Conservation (phyloP, 2,888 invertebrate genomes). For the Byasa hedistus region DNA sequence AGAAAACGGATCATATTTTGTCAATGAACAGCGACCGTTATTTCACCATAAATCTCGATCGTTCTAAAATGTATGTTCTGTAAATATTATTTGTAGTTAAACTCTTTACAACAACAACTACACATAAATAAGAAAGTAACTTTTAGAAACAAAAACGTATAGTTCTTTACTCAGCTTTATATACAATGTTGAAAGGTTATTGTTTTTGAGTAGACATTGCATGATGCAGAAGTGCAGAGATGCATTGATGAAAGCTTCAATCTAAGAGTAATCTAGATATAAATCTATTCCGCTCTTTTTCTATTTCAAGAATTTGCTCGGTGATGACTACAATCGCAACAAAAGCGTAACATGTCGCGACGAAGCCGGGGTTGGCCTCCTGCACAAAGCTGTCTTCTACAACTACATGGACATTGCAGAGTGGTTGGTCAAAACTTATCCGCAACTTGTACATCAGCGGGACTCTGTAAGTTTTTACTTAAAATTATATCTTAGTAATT, state of each 20-base stretch:
- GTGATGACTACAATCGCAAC: constrained; percentile 62
- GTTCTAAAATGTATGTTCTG: too few relatives aligned
- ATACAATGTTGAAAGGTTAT: too few relatives aligned
- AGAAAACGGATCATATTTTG: too few relatives aligned
- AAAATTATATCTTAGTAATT: not conserved
- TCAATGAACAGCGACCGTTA: too few relatives aligned
- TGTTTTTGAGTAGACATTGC: too few relatives aligned
- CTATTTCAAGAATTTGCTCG: constrained; percentile 60
- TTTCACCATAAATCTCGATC: too few relatives aligned
- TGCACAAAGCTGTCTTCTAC: constrained; percentile 90
- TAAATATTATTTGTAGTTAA: too few relatives aligned
- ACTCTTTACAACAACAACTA: too few relatives aligned
- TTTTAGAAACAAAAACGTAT: too few relatives aligned
- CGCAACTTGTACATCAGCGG: constrained; percentile 82
- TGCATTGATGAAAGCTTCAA: not conserved
- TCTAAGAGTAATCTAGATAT: not conserved
- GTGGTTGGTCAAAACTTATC: constrained; percentile 85
- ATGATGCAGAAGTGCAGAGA: not conserved
- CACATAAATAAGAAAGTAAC: too few relatives aligned
- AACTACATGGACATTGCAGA: constrained; percentile 85
- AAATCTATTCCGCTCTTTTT: constrained; percentile 3
- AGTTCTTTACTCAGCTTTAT: too few relatives aligned
- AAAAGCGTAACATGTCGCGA: constrained; percentile 81
- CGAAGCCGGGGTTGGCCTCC: constrained; percentile 84
- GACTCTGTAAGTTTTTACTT: constrained; percentile 83